Evolutionary conservation across 2,797 vertebrate species (phyloP).

Genomic region (Malacoctenus gilli): DNA sequence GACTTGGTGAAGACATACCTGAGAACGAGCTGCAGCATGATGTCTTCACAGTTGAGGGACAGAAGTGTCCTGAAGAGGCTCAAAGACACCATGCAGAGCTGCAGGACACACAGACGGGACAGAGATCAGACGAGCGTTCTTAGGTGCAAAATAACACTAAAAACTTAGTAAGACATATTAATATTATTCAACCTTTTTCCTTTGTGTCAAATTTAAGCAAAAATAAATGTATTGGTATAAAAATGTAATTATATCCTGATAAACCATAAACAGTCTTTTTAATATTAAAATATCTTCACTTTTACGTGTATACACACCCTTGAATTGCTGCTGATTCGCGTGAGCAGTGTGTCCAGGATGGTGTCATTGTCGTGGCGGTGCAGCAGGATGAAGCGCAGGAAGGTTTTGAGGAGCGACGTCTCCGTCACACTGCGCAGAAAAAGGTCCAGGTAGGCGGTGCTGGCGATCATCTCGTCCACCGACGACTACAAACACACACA

Average conservation of each 20-base stretch:
- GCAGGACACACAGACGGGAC: constrained; percentile 26
- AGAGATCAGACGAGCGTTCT: neutral
- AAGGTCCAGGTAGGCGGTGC: constrained; percentile 96
- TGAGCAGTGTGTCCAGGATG: constrained; percentile 94
- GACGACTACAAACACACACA: constrained; percentile 82
- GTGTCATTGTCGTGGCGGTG: constrained; percentile 92
- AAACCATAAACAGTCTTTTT: too few species aligned
- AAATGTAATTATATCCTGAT: too few species aligned
- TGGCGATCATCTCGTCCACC: constrained; percentile 96
- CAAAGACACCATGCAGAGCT: constrained; percentile 96
- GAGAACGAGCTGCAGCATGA: constrained; percentile 96
- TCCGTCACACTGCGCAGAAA: constrained; percentile 94
- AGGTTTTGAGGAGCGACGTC: constrained; percentile 91
- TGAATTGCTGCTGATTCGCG: constrained; percentile 94
- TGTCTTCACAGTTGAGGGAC: constrained; percentile 94
- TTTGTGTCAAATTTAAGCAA: too few species aligned
- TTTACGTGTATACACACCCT: constrained; percentile 83
- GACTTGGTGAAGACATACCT: constrained; percentile 77
- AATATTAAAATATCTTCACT: too few species aligned
- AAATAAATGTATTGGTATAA: too few species aligned
- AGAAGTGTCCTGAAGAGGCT: constrained; percentile 96
- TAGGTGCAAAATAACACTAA: too few species aligned
- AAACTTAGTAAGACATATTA: too few species aligned
- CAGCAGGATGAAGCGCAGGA: constrained; percentile 93
- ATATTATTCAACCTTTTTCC: too few species aligned